Percentiles rank a stretch among this genome's conserved stretches.
These are phyloP conservation scores for Caenorhabditis angaria DNA, from an alignment of 2,888 invertebrate genomes.

Conservation along the genomic window DNA sequence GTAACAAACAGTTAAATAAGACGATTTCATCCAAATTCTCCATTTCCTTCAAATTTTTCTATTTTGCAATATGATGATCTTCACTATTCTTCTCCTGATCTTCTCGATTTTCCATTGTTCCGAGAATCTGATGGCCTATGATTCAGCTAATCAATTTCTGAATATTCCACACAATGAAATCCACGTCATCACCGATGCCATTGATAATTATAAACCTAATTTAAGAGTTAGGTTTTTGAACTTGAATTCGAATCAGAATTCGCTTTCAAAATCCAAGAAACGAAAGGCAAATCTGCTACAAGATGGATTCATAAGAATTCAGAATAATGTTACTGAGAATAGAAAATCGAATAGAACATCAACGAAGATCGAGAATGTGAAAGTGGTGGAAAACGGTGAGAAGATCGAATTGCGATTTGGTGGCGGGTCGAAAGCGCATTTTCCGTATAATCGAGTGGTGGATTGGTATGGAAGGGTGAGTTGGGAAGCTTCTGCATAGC, in stretches of 20 bases:
- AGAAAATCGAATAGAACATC: constrained; percentile 17
- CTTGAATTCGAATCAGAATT: too few species aligned
- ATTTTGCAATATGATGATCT: not conserved
- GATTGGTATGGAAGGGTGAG: constrained; percentile 15
- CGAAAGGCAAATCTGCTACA: constrained; percentile 11
- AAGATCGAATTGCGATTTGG: constrained; percentile 29
- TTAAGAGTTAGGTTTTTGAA: constrained; percentile 32
- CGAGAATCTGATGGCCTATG: constrained; percentile 36
- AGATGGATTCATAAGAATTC: constrained; percentile 25
- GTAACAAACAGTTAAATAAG: too few species aligned
- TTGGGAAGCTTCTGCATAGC: not conserved
- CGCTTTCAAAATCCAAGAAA: constrained; percentile 17
- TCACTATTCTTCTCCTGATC: constrained; percentile 10
- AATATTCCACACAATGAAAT: constrained; percentile 40
- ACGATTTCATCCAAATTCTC: too few species aligned
- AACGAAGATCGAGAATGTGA: constrained; percentile 26
- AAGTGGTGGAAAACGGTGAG: constrained; percentile 11
- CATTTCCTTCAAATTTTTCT: not conserved
- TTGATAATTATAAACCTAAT: constrained; percentile 37
- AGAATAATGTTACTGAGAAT: too few species aligned
- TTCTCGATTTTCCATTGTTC: constrained; percentile 9
- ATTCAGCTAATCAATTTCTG: constrained; percentile 29
- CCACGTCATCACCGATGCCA: constrained; percentile 33
- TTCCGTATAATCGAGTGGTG: constrained; percentile 39
- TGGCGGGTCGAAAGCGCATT: constrained; percentile 35